Evolutionary conservation across 2,113 vertebrate genomes (phyloP), one percentile per base, ranked within the genome.

Genomic region (Ciconia maguari): DNA sequence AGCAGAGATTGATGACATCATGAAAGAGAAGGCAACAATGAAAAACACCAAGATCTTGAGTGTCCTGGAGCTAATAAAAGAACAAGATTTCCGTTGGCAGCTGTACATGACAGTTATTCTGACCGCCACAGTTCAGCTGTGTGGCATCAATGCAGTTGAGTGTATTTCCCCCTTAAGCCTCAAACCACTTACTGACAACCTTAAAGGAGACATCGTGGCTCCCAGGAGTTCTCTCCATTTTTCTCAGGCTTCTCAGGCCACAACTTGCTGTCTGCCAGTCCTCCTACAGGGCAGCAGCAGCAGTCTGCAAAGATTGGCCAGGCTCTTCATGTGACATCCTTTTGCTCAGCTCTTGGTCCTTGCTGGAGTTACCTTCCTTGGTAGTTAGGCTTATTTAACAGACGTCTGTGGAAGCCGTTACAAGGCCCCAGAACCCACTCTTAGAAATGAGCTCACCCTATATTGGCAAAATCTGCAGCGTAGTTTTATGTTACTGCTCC

Each of bases 131-230:
- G 17, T 98, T 86, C 99, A 99, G 97, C 97, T 99, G 16, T 98
- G 97, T 94, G 99, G 99, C 95, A 98, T 98, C 96, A 98, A 98
- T 68, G 98, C 98, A 88, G 99, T 99, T 97, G 96, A 97, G 97
- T 97, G 69, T 7, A 36, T 55, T 90, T 92, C 13, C 36, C 77
- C 65, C 41, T 78, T 82, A 5, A 92, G 51, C 41, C 88, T 80
- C 80, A 68, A 41, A 91, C 52, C 26, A 66, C 34, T 46, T 83
- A 71, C 3, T 62, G 66, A 72, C 21, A 81, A 51, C 19, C 32
- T 70, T 71, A 38, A 61, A 79, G 41, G 18, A 90, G 51, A 46
- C 8, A 66, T 16, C 19, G 24, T 15, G 30, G 75, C 46, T 94
- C 72, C 65, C 86, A 89, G 68, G 79, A 93, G 76, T 49, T 81